These are phyloP conservation scores for Chrysolophus pictus DNA, from an alignment of 2,797 vertebrate genomes.

Conservation along the genomic window DNA sequence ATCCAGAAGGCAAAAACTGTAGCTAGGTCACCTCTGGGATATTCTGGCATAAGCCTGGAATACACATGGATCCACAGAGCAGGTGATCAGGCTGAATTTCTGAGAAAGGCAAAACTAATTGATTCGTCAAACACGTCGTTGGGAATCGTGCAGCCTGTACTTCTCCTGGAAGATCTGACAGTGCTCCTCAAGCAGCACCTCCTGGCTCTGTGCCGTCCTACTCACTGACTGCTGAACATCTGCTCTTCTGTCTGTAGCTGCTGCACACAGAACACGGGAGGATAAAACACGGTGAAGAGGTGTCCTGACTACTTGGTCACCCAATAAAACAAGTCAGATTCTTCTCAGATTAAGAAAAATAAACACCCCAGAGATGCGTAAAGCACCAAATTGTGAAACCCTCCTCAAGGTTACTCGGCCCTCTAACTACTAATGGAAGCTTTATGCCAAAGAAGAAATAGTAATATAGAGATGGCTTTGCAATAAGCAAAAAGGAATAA, in stretches of 20 bases:
- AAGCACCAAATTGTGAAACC: neutral
- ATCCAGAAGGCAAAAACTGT: neutral
- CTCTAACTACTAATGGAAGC: neutral
- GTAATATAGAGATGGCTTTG: neutral
- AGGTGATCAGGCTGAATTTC: neutral
- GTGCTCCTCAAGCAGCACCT: neutral
- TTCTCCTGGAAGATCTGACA: neutral
- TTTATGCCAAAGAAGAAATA: neutral
- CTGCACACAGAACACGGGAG: rapidly evolving
- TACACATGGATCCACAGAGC: neutral
- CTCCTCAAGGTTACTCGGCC: neutral
- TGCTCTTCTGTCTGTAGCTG: neutral
- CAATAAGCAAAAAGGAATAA: neutral
- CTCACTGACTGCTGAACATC: neutral
- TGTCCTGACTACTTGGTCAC: neutral
- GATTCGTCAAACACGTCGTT: neutral
- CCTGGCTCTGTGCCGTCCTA: neutral
- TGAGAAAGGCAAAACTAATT: neutral
- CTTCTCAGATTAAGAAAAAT: neutral
- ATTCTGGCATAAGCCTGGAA: neutral
- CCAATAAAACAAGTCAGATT: neutral
- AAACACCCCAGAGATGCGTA: rapidly evolving
- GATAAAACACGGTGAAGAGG: no score
- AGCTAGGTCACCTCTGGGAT: neutral
- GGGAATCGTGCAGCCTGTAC: neutral